A percentile compares a stretch with the other conserved stretches of the same genome.
These are phyloP conservation scores for Thereva nobilitata DNA, from an alignment of 2,888 invertebrate genomes.

Conservation along the genomic window DNA sequence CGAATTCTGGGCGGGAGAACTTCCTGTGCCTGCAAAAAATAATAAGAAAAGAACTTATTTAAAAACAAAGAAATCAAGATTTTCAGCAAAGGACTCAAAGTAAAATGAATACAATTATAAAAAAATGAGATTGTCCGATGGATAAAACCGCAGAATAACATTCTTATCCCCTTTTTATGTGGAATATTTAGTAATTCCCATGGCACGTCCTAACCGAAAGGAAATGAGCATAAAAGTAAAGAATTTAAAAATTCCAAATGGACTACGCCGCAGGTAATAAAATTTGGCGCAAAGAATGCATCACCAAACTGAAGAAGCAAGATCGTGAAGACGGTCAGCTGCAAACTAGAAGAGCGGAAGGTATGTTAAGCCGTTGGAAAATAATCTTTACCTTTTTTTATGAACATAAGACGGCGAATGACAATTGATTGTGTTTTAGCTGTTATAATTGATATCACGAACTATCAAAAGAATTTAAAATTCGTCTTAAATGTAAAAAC, in stretches of 20 bases:
- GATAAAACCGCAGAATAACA: background rate
- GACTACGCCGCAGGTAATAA: constrained; percentile 11
- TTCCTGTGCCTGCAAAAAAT: constrained; percentile 56
- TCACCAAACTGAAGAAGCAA: background rate
- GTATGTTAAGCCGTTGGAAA: too few species aligned
- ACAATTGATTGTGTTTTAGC: too few species aligned
- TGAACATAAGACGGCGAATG: too few species aligned
- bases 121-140: too few species aligned
- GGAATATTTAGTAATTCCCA: constrained; percentile 19
- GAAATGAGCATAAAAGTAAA: constrained; percentile 28
- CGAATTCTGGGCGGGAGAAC: constrained; percentile 60
- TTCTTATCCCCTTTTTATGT: constrained; percentile 2
- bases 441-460: too few species aligned
- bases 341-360: too few species aligned
- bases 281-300: constrained; percentile 13
- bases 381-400: too few species aligned
- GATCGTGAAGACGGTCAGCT: too few species aligned
- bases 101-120: too few species aligned
- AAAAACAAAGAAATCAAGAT: constrained; percentile 14
- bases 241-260: constrained; percentile 23
- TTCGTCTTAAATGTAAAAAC: too few species aligned
- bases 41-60: constrained; percentile 1
- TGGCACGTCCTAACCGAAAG: constrained; percentile 23
- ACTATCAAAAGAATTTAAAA: too few species aligned
- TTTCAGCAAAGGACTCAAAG: constrained; percentile 7